Evolutionary conservation across 1,140 invertebrate genomes (phyloP), one percentile per base, ranked within the genome.

Genomic region (Marisa cornuarietis): DNA sequence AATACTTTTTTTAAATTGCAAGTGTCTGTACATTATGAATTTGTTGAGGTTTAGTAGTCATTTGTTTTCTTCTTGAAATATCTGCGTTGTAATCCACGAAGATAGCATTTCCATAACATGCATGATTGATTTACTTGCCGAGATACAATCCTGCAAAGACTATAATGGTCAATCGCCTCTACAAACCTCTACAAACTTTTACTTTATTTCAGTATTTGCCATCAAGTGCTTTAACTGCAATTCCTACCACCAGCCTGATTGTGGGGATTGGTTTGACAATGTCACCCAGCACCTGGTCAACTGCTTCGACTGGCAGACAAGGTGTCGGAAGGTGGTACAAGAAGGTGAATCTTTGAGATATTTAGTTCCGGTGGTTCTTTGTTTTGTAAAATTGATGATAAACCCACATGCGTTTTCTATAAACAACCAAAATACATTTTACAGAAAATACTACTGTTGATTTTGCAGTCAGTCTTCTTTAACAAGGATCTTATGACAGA

Each of bases 221-320:
- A 86, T 90, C 31, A 88, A 87, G 81, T 91, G 90, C 80, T 91
- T 88, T 76, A 82, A 86, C n/a, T 91, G 90, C 76, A 91, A 91
- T 79, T 91, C 90, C 1, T 90, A 87, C 79, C 88, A 89, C 75
- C 87, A 90, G 72, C 85, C 85, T 61, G 87, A 88, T 49, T 91
- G 90, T 86, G 86, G 88, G 14, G 90, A 91, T 76, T 88, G 85
- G 83, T 91, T 91, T 85, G 85, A 91, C 76, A 91, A 91, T 83
- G 83, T 83, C 79, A 90, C 90, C 68, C 86, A 87, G 78, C 85
- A 87, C 76, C 75, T 91, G 49, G 81, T 84, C 22, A 81, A 86
- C 18, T 91, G 90, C 85, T 26, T 68, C 24, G 68, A 71, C 22
- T 79, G 84, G 66, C 85, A 84, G 6, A 87, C 80, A 1, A 88